These are phyloP conservation scores for Apamea monoglypha DNA, from an alignment of 2,888 invertebrate genomes.

Conservation along the genomic window DNA sequence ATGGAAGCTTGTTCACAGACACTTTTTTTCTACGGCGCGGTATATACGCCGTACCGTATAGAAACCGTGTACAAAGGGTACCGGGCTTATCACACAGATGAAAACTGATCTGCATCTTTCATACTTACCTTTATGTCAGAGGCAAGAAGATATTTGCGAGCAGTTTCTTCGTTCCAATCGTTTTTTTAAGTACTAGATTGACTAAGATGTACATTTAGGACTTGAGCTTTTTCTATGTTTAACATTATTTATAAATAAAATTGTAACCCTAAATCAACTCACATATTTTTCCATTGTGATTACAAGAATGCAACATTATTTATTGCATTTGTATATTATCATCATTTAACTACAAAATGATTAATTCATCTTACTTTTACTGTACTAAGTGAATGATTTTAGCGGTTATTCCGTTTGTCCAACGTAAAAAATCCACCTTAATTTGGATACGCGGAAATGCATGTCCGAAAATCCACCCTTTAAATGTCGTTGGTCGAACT, in stretches of 20 bases:
- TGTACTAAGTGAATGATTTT: neutral
- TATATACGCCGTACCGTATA: neutral
- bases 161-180: slow-evolving; percentile 2
- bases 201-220: neutral
- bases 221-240: neutral
- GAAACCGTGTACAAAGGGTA: neutral
- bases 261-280: slow-evolving; percentile 10
- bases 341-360: slow-evolving; percentile 11
- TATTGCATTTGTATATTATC: slow-evolving; percentile 51
- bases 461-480: neutral
- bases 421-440: neutral
- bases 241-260: slow-evolving; percentile 22
- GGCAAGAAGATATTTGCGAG: neutral
- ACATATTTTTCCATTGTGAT: slow-evolving; percentile 4
- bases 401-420: neutral
- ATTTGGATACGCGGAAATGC: neutral
- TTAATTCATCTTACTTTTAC: neutral
- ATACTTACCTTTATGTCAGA: slow-evolving; percentile 1
- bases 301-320: slow-evolving; percentile 23
- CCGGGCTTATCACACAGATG: neutral
- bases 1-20: neutral
- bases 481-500: neutral
- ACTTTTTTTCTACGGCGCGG: neutral
- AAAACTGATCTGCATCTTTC: neutral
- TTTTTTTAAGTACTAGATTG: neutral